A percentile compares a stretch with the other conserved stretches of the same genome.
phyloP scores from a whole-genome alignment of 2,113 vertebrate genomes.

The Argyrosomus japonicus region DNA sequence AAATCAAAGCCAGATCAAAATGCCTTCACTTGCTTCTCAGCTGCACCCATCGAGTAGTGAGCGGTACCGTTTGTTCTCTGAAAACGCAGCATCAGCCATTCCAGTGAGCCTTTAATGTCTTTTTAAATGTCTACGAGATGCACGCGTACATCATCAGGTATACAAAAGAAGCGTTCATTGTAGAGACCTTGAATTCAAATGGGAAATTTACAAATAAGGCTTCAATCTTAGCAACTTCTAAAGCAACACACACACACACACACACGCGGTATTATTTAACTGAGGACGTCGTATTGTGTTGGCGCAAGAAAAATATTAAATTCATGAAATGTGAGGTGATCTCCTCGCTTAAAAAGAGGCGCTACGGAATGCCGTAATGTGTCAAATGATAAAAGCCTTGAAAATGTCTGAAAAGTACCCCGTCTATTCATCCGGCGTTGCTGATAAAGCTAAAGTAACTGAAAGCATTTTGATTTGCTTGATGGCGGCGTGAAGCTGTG shows the following conservation, averaged over 20 bases:
- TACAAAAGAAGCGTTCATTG: background rate
- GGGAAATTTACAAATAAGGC: background rate
- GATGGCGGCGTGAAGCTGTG: background rate
- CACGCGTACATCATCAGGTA: background rate
- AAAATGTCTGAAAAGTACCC: background rate
- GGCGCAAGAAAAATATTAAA: background rate
- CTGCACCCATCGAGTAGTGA: background rate
- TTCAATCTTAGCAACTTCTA: background rate
- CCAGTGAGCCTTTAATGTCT: background rate
- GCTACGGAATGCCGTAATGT: background rate
- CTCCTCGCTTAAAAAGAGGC: background rate
- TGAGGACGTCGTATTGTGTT: background rate
- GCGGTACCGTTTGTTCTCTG: slow-evolving; percentile 11
- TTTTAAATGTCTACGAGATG: background rate
- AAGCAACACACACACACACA: background rate
- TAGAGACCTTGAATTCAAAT: background rate
- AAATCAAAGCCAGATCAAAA: slow-evolving; percentile 46
- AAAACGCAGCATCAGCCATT: background rate
- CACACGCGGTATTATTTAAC: background rate
- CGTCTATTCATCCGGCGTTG: background rate
- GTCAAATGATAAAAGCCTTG: background rate
- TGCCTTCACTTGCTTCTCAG: slow-evolving; percentile 44
- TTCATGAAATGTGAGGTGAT: background rate
- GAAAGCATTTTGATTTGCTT: slow-evolving; percentile 51
- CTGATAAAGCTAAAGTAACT: slow-evolving; percentile 28